Conservation (phyloP, 2,797 vertebrate species). For the Sphaeramia orbicularis region DNA sequence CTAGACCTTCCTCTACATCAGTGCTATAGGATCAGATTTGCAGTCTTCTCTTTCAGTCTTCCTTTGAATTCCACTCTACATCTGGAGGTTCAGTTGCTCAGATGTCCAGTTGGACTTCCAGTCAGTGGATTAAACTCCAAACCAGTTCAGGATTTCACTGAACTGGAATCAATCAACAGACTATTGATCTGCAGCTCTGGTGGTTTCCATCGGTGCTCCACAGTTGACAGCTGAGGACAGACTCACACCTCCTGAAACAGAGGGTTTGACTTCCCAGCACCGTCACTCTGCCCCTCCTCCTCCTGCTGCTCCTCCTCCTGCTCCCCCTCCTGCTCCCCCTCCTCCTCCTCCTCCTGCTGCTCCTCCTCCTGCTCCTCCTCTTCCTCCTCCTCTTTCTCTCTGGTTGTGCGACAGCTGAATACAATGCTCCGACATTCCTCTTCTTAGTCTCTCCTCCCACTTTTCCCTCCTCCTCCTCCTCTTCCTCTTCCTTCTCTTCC, state of each 20-base stretch:
- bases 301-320: too few relatives aligned
- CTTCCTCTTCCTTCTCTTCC: too few relatives aligned
- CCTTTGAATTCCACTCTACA: background rate
- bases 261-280: constrained; percentile 53
- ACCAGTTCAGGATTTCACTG: background rate
- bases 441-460: constrained; percentile 44
- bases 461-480: constrained; percentile 48
- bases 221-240: constrained; percentile 8
- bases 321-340: too few relatives aligned
- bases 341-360: too few relatives aligned
- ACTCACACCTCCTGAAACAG: constrained; percentile 61
- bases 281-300: constrained; percentile 28
- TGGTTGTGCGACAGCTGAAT: constrained; percentile 35
- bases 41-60: too few relatives aligned
- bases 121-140: background rate
- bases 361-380: background rate
- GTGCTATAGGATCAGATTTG: background rate
- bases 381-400: constrained; percentile 13
- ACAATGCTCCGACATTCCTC: constrained; percentile 68
- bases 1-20: too few relatives aligned
- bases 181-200: constrained; percentile 1
- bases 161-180: background rate
- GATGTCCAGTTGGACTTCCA: background rate
- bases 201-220: constrained; percentile 22
- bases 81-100: too few relatives aligned